phyloP scores from a whole-genome alignment of 2,113 vertebrate species.

The Rhea americana region DNA sequence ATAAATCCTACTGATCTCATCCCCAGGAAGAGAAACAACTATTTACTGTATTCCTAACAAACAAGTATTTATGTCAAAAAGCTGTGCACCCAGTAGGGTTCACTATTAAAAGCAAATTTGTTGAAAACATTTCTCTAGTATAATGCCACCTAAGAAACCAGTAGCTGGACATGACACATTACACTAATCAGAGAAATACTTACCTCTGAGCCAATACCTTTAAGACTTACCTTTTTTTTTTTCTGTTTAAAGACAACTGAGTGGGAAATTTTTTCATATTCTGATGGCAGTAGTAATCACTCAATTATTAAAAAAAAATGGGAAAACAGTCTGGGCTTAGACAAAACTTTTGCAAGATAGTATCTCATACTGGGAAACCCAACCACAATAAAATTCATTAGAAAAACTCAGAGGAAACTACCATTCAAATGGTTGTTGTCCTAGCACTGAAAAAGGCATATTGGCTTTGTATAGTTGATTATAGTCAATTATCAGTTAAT shows the following conservation, averaged over 20 bases:
- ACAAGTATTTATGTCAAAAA: neutral
- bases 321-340: neutral
- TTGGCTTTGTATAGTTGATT: neutral
- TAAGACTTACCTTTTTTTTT: neutral
- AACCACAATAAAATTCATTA: neutral
- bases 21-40: neutral
- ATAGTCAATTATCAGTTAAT: neutral
- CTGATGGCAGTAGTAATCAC: neutral
- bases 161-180: neutral
- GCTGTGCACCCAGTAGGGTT: neutral
- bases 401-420: neutral
- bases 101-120: neutral
- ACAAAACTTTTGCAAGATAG: neutral
- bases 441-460: neutral
- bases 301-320: neutral
- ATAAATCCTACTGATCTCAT: neutral
- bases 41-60: neutral
- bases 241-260: neutral
- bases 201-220: neutral
- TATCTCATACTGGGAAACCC: neutral
- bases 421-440: neutral
- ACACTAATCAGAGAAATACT: neutral
- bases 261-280: neutral
- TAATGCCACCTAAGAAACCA: neutral
- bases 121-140: neutral